phyloP scores from a whole-genome alignment of 2,888 invertebrate genomes.

The Anarsia innoxiella region DNA sequence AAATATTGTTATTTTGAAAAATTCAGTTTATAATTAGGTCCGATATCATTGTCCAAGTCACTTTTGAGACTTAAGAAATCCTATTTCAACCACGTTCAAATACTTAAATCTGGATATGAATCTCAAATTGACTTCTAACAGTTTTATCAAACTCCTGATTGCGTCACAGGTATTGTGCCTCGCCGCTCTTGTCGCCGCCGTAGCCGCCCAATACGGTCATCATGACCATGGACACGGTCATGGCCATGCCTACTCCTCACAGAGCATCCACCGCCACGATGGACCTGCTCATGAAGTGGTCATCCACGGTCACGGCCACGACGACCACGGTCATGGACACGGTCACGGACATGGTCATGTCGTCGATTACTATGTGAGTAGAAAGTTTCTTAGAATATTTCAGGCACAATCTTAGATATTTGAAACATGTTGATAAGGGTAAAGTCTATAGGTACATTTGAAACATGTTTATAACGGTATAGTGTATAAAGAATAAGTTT shows the following conservation, averaged over 20 bases:
- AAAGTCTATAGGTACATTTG: no score
- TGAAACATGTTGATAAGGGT: no score
- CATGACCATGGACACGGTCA: slow-evolving; percentile 3
- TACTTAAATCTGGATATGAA: no score
- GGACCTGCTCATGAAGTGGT: slow-evolving; percentile 26
- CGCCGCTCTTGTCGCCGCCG: slow-evolving; percentile 19
- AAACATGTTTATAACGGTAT: no score
- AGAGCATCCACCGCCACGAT: slow-evolving; percentile 29
- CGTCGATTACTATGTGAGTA: slow-evolving; percentile 6
- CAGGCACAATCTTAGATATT: no score
- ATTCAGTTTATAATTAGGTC: background rate
- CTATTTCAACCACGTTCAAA: no score
- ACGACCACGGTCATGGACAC: slow-evolving; percentile 3
- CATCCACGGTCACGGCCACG: slow-evolving; percentile 15
- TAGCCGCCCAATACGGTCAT: slow-evolving; percentile 15
- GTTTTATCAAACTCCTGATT: no score
- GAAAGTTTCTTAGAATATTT: background rate
- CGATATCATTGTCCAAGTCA: background rate
- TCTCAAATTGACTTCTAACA: no score
- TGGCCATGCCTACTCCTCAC: slow-evolving; percentile 27
- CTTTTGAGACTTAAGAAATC: no score
- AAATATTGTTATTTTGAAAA: background rate
- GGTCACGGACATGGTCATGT: slow-evolving; percentile 4
- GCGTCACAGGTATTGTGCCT: slow-evolving; percentile 21
- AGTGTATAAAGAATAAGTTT: no score